Conservation (phyloP, 2,888 invertebrate genomes). For the Aricia artaxerxes region DNA sequence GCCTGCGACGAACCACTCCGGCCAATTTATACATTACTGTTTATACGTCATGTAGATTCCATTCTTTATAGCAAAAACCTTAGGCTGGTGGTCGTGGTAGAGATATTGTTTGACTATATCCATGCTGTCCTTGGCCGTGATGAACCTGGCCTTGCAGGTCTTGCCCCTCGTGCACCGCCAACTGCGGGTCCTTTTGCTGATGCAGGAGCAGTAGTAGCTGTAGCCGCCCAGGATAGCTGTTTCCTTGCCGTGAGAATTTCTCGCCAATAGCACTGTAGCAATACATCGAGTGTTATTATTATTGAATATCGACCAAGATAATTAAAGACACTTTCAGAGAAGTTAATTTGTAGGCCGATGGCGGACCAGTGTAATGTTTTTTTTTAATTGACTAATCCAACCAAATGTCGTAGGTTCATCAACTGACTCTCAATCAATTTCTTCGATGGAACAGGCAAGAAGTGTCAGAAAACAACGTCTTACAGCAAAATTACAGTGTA, state of each 20-base stretch:
- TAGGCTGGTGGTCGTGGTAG: conserved; percentile 60
- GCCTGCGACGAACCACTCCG: too few species aligned
- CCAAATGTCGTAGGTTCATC: too few species aligned
- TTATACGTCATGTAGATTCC: conserved; percentile 39
- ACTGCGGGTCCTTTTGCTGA: not conserved
- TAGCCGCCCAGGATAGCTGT: conserved; percentile 46
- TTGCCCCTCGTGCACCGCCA: conserved; percentile 33
- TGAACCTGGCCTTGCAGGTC: conserved; percentile 28
- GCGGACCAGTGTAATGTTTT: too few species aligned
- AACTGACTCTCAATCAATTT: too few species aligned
- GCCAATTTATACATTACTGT: too few species aligned
- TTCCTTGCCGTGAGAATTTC: conserved; percentile 45
- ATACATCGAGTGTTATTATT: conserved; percentile 15
- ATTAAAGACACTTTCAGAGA: too few species aligned
- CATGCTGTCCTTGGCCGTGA: not conserved
- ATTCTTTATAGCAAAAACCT: conserved; percentile 41
- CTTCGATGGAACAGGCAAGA: too few species aligned
- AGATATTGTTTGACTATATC: conserved; percentile 20
- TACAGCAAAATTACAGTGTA: too few species aligned
- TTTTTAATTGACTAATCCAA: too few species aligned
- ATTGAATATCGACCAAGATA: too few species aligned
- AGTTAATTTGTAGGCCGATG: too few species aligned
- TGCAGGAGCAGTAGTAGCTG: conserved; percentile 45
- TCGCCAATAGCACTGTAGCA: conserved; percentile 44
- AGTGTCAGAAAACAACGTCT: too few species aligned